Percentiles rank a stretch among this genome's conserved stretches.
Evolutionary conservation across 2,888 invertebrate species (phyloP).

Genomic region (Philereme transversata): DNA sequence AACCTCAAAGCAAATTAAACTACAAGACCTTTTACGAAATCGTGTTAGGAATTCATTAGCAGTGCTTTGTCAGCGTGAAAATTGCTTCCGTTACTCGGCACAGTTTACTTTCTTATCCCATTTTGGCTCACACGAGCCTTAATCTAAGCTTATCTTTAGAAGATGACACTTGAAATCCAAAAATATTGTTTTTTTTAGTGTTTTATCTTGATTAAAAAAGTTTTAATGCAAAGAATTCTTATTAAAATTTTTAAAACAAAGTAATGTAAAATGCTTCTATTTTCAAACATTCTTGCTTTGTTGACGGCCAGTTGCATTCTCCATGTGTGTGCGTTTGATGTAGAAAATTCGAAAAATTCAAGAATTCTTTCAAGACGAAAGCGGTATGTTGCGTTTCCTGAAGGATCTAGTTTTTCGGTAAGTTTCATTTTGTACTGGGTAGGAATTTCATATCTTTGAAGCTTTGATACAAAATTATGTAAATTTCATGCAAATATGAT

Average conservation of each 20-base stretch:
- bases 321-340: conserved; percentile 37
- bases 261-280: conserved; percentile 27
- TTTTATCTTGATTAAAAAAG: not conserved
- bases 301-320: conserved; percentile 31
- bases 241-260: not conserved
- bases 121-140: conserved; percentile 32
- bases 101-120: conserved; percentile 40
- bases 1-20: conserved; percentile 17
- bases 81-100: conserved; percentile 43
- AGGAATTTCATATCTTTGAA: conserved; percentile 25
- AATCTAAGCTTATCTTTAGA: conserved; percentile 36
- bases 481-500: conserved; percentile 26
- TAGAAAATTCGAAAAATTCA: conserved; percentile 37
- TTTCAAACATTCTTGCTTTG: conserved; percentile 25
- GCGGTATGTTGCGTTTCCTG: conserved; percentile 88
- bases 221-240: not conserved
- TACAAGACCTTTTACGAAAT: conserved; percentile 30
- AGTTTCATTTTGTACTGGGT: conserved; percentile 55
- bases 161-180: conserved; percentile 32
- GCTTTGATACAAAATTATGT: conserved; percentile 24
- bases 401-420: conserved; percentile 88
- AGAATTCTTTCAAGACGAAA: conserved; percentile 81
- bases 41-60: conserved; percentile 39
- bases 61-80: conserved; percentile 35
- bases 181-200: conserved; percentile 13